A percentile compares a stretch with the other conserved stretches of the same genome.
Conservation (phyloP, 2,113 vertebrate genomes). For the Aleadryas rufinucha region DNA sequence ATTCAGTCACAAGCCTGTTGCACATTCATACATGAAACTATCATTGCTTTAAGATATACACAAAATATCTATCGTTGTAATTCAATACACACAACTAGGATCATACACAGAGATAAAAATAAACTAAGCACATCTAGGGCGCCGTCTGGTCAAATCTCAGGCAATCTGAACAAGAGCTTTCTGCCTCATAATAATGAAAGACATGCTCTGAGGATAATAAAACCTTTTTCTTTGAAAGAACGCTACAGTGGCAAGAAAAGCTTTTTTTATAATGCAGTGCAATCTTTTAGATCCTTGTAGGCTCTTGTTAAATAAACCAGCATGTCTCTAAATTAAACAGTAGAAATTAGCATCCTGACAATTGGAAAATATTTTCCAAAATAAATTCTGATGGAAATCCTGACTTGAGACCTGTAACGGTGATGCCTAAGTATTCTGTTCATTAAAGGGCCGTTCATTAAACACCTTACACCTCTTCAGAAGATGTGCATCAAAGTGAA, state of each 20-base stretch:
- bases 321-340: constrained; percentile 63
- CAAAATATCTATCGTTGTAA: constrained; percentile 77
- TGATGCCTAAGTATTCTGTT: background rate
- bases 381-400: constrained; percentile 6
- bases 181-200: constrained; percentile 70
- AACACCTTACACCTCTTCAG: background rate
- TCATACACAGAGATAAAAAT: constrained; percentile 62
- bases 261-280: constrained; percentile 66
- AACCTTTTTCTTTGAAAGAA: constrained; percentile 59
- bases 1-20: constrained; percentile 76
- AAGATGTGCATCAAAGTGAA: constrained; percentile 47
- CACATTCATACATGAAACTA: constrained; percentile 79
- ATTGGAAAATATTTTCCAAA: constrained; percentile 30
- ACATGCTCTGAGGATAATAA: constrained; percentile 72
- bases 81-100: constrained; percentile 76
- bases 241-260: constrained; percentile 62
- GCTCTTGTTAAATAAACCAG: constrained; percentile 65
- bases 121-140: constrained; percentile 75
- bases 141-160: constrained; percentile 70
- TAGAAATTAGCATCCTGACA: constrained; percentile 63
- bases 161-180: constrained; percentile 72
- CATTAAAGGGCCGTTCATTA: background rate
- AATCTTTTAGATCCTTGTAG: constrained; percentile 65
- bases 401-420: constrained; percentile 5
- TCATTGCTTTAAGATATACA: constrained; percentile 75